Evolutionary conservation across 2,888 invertebrate genomes (phyloP).

Genomic region (Hyalella azteca): DNA sequence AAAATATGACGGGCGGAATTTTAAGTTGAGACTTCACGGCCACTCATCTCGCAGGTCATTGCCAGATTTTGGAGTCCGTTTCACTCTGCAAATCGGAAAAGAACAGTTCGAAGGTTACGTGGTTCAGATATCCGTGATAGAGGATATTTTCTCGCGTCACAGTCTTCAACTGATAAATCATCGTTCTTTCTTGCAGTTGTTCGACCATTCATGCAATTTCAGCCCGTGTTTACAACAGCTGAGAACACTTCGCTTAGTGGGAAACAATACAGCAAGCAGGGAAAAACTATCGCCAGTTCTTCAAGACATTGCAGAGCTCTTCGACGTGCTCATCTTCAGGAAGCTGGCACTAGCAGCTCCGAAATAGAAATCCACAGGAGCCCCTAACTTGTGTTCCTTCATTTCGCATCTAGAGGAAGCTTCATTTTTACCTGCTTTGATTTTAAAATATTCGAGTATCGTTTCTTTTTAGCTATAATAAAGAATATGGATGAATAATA

Average conservation of each 20-base stretch:
- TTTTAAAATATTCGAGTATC: too few species aligned
- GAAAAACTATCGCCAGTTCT: neutral
- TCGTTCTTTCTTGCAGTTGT: constrained; percentile 2
- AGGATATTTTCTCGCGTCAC: neutral
- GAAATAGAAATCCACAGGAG: too few species aligned
- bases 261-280: neutral
- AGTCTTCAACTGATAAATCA: constrained; percentile 10
- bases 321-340: constrained; percentile 17
- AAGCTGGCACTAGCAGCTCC: neutral
- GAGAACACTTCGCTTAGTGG: neutral
- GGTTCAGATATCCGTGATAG: constrained; percentile 3
- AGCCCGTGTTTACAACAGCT: constrained; percentile 14
- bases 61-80: constrained; percentile 1
- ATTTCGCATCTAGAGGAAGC: too few species aligned
- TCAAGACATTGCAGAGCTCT: constrained; percentile 35
- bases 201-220: constrained; percentile 27
- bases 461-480: too few species aligned
- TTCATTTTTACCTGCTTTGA: too few species aligned
- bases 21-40: neutral
- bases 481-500: too few species aligned
- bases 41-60: constrained; percentile 16
- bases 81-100: constrained; percentile 15
- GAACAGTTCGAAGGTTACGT: constrained; percentile 18
- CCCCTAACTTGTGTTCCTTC: too few species aligned
- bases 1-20: neutral